Conservation (phyloP, 37 sponge, comb jelly and placozoan genomes). For the Lycopodina hypogea region DNA sequence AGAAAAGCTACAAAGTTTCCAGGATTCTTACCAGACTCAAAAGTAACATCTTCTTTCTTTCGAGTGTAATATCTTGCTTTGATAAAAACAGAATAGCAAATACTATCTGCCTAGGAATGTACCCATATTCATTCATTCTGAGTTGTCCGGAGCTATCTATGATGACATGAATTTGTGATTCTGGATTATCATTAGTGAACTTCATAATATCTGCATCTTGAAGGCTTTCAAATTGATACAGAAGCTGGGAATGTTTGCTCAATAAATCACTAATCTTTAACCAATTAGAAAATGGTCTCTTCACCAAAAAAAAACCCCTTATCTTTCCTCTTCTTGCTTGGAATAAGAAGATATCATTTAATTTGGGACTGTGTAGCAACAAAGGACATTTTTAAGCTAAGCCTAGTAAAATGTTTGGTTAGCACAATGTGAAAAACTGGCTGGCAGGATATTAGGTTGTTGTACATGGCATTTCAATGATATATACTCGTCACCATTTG, state of each 20-base stretch:
- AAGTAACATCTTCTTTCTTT: constrained; percentile 37
- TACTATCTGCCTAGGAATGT: constrained; percentile 55
- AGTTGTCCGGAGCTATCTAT: constrained; percentile 23
- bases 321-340: constrained; percentile 4
- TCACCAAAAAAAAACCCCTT: constrained; percentile 54
- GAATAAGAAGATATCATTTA: constrained; percentile 50
- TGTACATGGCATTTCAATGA: too few relatives aligned
- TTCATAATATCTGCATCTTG: constrained; percentile 56
- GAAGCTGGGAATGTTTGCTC: constrained; percentile 35
- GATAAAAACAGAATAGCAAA: constrained; percentile 45
- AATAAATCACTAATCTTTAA: constrained; percentile 46
- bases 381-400: constrained; percentile 62
- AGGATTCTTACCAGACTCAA: constrained; percentile 24
- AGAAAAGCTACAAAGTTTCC: constrained; percentile 60
- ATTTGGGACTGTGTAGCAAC: constrained; percentile 47
- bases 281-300: constrained; percentile 62
- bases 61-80: constrained; percentile 51
- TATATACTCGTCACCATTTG: too few relatives aligned
- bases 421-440: constrained; percentile 5
- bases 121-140: constrained; percentile 47
- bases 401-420: constrained; percentile 32
- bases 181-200: constrained; percentile 47
- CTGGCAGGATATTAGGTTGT: too few relatives aligned
- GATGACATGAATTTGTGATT: constrained; percentile 48
- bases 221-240: constrained; percentile 45